Evolutionary conservation across 2,113 vertebrate species (phyloP), one percentile per base, ranked within the genome.

Genomic region (Phalacrocorax brasilianus): DNA sequence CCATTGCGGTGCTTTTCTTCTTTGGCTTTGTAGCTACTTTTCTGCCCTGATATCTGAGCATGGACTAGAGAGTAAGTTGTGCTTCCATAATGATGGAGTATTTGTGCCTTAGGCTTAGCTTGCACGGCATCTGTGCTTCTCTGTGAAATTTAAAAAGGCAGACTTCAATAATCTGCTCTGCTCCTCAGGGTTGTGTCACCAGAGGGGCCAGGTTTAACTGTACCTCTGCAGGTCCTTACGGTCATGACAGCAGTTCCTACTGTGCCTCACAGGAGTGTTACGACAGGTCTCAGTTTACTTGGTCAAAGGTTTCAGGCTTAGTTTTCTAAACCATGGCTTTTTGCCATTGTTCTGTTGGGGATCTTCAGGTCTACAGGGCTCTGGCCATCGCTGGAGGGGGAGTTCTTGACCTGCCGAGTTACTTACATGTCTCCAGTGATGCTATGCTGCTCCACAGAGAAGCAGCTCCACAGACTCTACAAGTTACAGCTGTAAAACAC

Each of bases 311-410:
- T 93, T 91, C 49, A 94, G 88, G 85, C 32, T 62, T 89, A 67
- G 71, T 86, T 86, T 92, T 81, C 72, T 93, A 72, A 94, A 80
- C 59, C 1, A 0, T 91, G 91, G 75, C 77, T 95, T 94, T 92
- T 74, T 81, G 88, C 83, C 58, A 16, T 67, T 78, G 82, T 86
- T 91, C 59, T 95, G 26, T 81, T 94, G 93, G 52, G 91, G 68
- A 13, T 94, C 45, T 55, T 91, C 59, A 81, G 79, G 79, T 83
- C 78, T 93, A n/a, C 75, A 77, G 88, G 72, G 59, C 76, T 90
- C 56, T 72, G 65, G 75, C 75, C 55, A 45, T 83, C 0, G 1
- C 92, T 74, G 65, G n/a, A 74, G 72, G 50, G 72, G 50, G n/a
- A 84, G 47, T 92, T 94, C 67, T 85, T 92, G 76, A 71, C 55